Evolutionary conservation across 2,888 invertebrate species (phyloP), one percentile per base, ranked within the genome.

Genomic region (Brachypalpus laphriformis): DNA sequence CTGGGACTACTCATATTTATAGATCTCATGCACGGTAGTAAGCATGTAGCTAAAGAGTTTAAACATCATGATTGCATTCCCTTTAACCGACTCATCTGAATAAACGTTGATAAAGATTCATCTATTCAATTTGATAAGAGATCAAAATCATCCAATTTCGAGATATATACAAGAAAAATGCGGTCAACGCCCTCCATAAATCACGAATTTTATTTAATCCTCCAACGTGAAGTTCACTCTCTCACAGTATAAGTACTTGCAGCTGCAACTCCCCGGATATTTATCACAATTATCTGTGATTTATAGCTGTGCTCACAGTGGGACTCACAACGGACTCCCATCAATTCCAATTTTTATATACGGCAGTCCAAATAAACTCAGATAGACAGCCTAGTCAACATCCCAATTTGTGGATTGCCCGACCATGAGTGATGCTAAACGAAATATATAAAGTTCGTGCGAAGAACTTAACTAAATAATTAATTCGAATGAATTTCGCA

Each of bases 251-350:
- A 34, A 20, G 22, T 22, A 47, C 18, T 34, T 65, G 31, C 47
- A 20, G n/a, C 7, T 34, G 31, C 47, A 65, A 7, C 47, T 49
- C 49, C 47, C 65, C 14, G 18, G 14, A 8, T 34, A 65, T 65
- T 65, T 18, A 49, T 65, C 49, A 47, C 31, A 34, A 28, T n/a
- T 14, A 49, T 47, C 18, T 34, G 14, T 11, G 47, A 49, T 65
- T 65, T 49, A 65, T 65, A 31, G 47, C 20, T 31, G 11, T 47
- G 18, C 45, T 11, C 18, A 28, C 18, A 3, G n/a, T 45, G 20
- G 47, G 3, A 34, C 18, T 34, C n/a, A 14, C 20, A n/a, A 20
- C n/a, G 7, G 31, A 47, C 18, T n/a, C 28, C 9, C n/a, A 45
- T 63, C 47, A 63, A 31, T 20, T 49, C 20, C 34, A 34, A 34